Percentiles rank a stretch among this genome's conserved stretches.
Evolutionary conservation across 2,797 vertebrate species (phyloP).

Genomic region (Oryzias dopingdopingensis): DNA sequence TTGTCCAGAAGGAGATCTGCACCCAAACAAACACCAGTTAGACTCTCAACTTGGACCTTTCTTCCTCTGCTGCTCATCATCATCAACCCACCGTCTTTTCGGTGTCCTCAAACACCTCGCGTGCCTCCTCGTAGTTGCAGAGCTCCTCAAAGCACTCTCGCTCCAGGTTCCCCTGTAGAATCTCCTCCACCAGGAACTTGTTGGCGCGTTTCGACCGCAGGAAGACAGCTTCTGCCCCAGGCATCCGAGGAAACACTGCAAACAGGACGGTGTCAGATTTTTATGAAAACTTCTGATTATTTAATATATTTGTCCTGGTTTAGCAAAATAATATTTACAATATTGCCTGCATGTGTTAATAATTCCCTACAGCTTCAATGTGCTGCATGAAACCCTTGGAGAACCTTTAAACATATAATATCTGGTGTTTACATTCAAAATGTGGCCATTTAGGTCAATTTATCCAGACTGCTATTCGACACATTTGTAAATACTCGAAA

Average conservation of each 20-base stretch:
- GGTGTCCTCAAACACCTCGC: conserved; percentile 83
- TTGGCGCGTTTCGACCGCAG: conserved; percentile 79
- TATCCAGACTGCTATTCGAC: no score
- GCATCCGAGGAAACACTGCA: conserved; percentile 76
- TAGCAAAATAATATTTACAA: no score
- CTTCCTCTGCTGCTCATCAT: background rate
- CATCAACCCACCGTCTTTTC: conserved; percentile 69
- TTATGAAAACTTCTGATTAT: no score
- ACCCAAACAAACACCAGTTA: conserved; percentile 17
- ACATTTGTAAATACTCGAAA: no score
- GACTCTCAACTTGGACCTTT: background rate
- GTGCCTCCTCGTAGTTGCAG: conserved; percentile 85
- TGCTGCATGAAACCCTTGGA: no score
- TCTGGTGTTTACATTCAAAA: no score
- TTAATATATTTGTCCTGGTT: no score
- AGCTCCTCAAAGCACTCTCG: conserved; percentile 86
- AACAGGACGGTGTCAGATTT: background rate
- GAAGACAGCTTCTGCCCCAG: conserved; percentile 68
- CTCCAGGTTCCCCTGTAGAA: conserved; percentile 86
- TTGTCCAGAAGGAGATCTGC: conserved; percentile 81
- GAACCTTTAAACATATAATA: no score
- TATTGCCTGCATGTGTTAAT: no score
- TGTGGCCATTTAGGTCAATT: no score
- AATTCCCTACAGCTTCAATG: no score
- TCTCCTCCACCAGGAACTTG: conserved; percentile 81